Percentiles rank a stretch among this genome's conserved stretches.
These are phyloP conservation scores for Xylota segnis DNA, from an alignment of 2,888 invertebrate species.

Conservation along the genomic window DNA sequence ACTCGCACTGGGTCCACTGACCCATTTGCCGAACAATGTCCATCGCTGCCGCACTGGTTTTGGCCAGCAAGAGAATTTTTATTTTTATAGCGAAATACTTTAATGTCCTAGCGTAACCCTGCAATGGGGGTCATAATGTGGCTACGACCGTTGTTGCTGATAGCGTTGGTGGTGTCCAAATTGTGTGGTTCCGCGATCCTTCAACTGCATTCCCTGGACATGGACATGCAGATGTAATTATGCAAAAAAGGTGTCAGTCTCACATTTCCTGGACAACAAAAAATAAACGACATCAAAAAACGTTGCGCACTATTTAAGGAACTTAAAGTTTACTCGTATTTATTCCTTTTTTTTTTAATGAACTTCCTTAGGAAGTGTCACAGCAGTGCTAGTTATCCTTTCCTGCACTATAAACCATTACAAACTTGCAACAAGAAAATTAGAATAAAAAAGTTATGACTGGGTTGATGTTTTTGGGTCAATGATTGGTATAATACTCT, in stretches of 20 bases:
- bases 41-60: conserved; percentile 46
- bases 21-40: conserved; percentile 39
- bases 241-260: conserved; percentile 15
- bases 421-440: background rate
- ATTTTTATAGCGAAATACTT: conserved; percentile 29
- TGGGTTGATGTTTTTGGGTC: conserved; percentile 40
- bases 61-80: conserved; percentile 34
- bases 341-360: background rate
- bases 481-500: conserved; percentile 41
- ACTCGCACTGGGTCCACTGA: conserved; percentile 43
- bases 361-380: background rate
- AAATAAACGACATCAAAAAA: background rate
- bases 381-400: background rate
- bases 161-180: conserved; percentile 15
- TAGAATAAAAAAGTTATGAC: background rate
- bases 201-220: conserved; percentile 24
- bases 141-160: conserved; percentile 40
- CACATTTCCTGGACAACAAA: background rate
- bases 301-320: background rate
- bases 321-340: no score
- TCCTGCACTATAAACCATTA: background rate
- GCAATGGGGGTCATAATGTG: conserved; percentile 38
- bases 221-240: conserved; percentile 15
- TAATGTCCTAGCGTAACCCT: conserved; percentile 15
- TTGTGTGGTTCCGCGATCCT: conserved; percentile 15